Base-by-base conservation (phyloP, 2,888 invertebrate genomes). In the Cepaea hortensis region DNA sequence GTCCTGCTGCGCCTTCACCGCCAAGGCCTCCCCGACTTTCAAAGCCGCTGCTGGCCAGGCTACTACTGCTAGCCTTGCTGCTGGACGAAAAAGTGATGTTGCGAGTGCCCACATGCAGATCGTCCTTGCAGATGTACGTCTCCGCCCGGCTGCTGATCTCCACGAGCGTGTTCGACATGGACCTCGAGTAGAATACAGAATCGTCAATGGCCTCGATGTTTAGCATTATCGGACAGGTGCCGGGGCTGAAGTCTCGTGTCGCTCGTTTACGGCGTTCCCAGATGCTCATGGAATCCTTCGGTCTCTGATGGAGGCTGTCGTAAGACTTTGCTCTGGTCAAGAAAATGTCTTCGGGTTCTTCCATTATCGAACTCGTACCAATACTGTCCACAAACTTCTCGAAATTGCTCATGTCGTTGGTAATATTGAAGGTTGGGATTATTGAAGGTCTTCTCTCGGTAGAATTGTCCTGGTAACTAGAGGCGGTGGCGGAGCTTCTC, bases 121-220 rank as follows among this genome's bases (percentile, higher is more conserved):
- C 86, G n/a, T 84, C 87, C 35, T 84, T 83, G 50, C 84, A 84
- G 62, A 87, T 79, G 35, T 73, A 87, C 15, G 80, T 87, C 23
- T 46, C 48, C 5, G 72, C 23, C 9, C 68, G 81, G 20, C 73
- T 72, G 72, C 62, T n/a, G 23, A 80, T 79, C 65, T 87, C 87
- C 46, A 87, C 84, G 0, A 84, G 20, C 5, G 83, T 87, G 62
- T 84, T 84, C 15, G 87, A 79, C 77, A 84, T n/a, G 3, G 83
- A 72, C 9, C 87, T 15, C 1, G 87, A 72, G 3, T 35, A 72
- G n/a, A 87, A 79, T 0, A 48, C 50, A 13, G 35, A 62, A 23
- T 83, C 84, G 62, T 87, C 87, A 2, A 80, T 80, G 9, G 87
- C 18, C 23, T 86, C 86, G 6, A 87, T 87, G n/a, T 87, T 87